Evolutionary conservation across 2,797 vertebrate genomes (phyloP).

Genomic region (Coregonus suidteri): DNA sequence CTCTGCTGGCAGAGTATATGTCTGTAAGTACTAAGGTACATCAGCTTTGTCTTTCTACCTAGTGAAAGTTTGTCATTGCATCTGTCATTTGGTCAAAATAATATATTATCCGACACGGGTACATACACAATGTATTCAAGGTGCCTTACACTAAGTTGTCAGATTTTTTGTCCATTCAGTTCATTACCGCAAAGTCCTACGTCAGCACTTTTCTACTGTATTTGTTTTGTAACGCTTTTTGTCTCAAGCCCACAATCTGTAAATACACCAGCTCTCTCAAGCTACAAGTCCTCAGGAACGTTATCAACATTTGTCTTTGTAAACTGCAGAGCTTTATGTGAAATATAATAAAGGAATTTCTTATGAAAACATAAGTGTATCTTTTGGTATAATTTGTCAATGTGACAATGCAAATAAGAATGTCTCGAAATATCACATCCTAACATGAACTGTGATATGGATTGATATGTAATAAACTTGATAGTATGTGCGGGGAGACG

Average conservation of each 20-base stretch:
- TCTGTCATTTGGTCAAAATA: slow-evolving; percentile 47
- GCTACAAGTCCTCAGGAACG: slow-evolving; percentile 77
- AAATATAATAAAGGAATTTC: slow-evolving; percentile 15
- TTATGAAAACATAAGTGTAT: slow-evolving; percentile 58
- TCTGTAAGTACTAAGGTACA: slow-evolving; percentile 79
- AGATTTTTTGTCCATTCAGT: slow-evolving; percentile 34
- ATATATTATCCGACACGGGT: slow-evolving; percentile 42
- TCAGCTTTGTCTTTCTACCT: slow-evolving; percentile 78
- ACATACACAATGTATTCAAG: slow-evolving; percentile 46
- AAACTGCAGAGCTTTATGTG: slow-evolving; percentile 21
- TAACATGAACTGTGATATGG: no score
- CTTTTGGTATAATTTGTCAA: slow-evolving; percentile 1
- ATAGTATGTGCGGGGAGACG: no score
- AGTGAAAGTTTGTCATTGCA: slow-evolving; percentile 80
- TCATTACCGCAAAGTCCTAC: slow-evolving; percentile 37
- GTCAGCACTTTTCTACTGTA: slow-evolving; percentile 48
- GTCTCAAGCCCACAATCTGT: slow-evolving; percentile 73
- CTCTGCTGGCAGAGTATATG: slow-evolving; percentile 89
- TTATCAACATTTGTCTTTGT: slow-evolving; percentile 34
- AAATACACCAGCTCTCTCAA: slow-evolving; percentile 81
- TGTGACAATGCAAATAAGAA: slow-evolving; percentile 18
- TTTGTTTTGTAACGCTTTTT: slow-evolving; percentile 38
- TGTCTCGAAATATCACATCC: no score
- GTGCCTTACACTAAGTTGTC: slow-evolving; percentile 64
- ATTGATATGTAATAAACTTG: no score